Base-by-base conservation (phyloP, 2,797 vertebrate species). In the Artibeus jamaicensis region DNA sequence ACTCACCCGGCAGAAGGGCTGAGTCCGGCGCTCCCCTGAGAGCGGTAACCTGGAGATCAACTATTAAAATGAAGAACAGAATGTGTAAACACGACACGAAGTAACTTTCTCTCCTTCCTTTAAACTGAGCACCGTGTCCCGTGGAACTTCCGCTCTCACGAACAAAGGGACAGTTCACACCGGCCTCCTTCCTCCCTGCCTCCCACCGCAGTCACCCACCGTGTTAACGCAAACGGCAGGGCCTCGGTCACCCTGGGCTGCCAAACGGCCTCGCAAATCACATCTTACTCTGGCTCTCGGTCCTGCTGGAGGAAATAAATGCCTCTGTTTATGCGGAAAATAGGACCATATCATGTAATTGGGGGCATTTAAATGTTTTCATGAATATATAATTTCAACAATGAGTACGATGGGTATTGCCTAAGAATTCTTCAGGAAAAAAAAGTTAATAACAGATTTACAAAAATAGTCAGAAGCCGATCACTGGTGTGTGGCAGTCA, bases 301-400 rank as follows among this genome's bases (percentile, higher is more conserved):
- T 84, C 91, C 96, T 86, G 89, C 70, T 77, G 32, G 95, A 96
- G 91, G 97, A 92, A 93, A 84, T 93, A 91, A 96, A 97, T 92
- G 92, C 92, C 89, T 84, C 42, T 95, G 92, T 96, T 95, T 96
- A 96, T 94, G 87, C 70, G 55, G 94, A 97, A 97, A 97, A 96
- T 97, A 86, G 86, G 97, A 86, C 94, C 68, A 67, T 70, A 85
- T 87, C n/a, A 68, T 42, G 96, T 94, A 97, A 98, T 91, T 14
- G 26, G 55, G 62, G 73, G 42, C 32, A 53, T 37, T 97, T 97
- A 95, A 96, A 42, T 97, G 95, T 85, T 71, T 90, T 97, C 98
- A 50, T 94, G 95, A 97, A 97, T 37, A 88, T 81, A 90, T 94
- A 97, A 97, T 97, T 93, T 97, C 86, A 94, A 82, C 65, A 76